Conservation (phyloP, 92 coral and sea anemone genomes). For the Nematostella vectensis region DNA sequence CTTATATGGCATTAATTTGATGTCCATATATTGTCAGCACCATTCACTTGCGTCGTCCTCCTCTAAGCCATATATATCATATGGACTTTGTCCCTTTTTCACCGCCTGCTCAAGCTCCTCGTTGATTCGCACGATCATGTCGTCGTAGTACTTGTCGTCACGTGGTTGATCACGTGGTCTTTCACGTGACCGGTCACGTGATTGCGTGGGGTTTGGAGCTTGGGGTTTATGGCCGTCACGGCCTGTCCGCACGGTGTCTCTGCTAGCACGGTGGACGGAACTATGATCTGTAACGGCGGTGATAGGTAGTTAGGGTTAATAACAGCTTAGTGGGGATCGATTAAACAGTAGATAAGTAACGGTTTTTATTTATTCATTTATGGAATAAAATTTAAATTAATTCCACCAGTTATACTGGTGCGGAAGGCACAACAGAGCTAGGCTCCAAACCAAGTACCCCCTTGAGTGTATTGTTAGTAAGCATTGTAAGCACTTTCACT, state of each 20-base stretch:
- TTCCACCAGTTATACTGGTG: too few relatives aligned
- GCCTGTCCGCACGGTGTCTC: background rate
- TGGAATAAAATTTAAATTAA: too few relatives aligned
- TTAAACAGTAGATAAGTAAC: too few relatives aligned
- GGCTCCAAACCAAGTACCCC: too few relatives aligned
- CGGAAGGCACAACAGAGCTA: too few relatives aligned
- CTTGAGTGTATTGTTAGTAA: too few relatives aligned
- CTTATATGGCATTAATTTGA: background rate
- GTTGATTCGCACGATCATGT: constrained; percentile 85
- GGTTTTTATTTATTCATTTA: too few relatives aligned
- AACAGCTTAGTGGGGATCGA: too few relatives aligned
- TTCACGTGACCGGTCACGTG: constrained; percentile 5
- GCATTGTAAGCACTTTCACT: too few relatives aligned
- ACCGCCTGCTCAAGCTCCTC: constrained; percentile 78
- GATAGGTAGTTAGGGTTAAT: too few relatives aligned
- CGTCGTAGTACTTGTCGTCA: constrained; percentile 63
- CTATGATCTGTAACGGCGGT: background rate
- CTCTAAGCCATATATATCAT: constrained; percentile 83
- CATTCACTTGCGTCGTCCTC: constrained; percentile 95
- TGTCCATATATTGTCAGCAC: constrained; percentile 45
- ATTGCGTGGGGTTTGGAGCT: background rate
- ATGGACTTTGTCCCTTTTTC: constrained; percentile 77
- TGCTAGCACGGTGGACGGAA: background rate
- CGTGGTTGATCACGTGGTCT: constrained; percentile 17
- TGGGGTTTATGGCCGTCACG: background rate